Percentiles rank a stretch among this genome's conserved stretches.
phyloP scores from a whole-genome alignment of 2,888 invertebrate species.

The Pristionchus maxplancki region DNA sequence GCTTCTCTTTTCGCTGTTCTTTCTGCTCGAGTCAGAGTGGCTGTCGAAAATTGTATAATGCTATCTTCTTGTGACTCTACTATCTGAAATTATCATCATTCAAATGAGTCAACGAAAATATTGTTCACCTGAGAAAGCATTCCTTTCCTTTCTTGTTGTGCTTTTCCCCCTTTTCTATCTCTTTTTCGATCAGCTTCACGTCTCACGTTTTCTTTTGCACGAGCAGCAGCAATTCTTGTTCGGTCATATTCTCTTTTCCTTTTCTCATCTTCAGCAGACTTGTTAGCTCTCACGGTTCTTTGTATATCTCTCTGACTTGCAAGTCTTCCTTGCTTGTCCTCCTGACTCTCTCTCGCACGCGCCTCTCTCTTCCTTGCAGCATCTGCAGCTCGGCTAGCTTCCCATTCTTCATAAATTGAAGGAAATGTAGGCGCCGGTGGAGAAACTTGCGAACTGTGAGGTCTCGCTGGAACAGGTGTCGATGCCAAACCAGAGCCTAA shows the following conservation, averaged over 20 bases:
- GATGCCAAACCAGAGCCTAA: no score
- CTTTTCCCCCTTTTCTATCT: neutral
- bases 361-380: neutral
- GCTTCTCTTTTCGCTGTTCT: neutral
- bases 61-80: neutral
- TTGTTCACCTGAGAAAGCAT: neutral
- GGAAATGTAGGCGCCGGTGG: no score
- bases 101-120: neutral
- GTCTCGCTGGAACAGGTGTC: no score
- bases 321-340: neutral
- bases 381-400: neutral
- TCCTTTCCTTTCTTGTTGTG: neutral
- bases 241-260: neutral
- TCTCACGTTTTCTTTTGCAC: neutral
- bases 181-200: neutral
- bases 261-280: neutral
- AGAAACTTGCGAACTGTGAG: no score
- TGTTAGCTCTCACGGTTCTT: neutral
- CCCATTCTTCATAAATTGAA: neutral
- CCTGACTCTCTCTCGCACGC: neutral
- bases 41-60: neutral
- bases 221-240: neutral
- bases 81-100: neutral
- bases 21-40: neutral
- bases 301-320: neutral